Base-by-base conservation (phyloP, 1,140 invertebrate genomes). In the Heliconius congener region DNA sequence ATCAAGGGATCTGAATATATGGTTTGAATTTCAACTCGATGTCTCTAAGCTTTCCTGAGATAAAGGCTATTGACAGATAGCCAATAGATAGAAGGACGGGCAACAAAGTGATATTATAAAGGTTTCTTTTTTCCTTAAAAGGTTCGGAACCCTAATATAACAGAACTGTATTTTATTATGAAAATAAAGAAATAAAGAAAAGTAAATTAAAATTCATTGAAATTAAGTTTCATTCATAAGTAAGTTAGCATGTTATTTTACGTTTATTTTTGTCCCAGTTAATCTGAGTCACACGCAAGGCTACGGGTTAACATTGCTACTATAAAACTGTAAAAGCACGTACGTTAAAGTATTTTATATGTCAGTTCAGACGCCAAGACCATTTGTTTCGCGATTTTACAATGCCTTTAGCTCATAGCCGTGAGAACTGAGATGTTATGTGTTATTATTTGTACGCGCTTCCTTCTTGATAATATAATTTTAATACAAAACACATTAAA, bases 271-370 rank as follows among this genome's bases (percentile, higher is more conserved):
- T 66, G 60, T 66, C 60, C 60, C 60, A 5, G 60, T 66, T 66
- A 66, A 66, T 66, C 60, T 66, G 60, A 66, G 60, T 66, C 60
- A 66, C 60, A 66, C 60, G 60, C 60, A 66, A 66, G 60, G 60
- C 60, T 66, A 30, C 60, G 11, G 23, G 23, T 66, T 66, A 66
- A 66, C n/a, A 66, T 66, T 66, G 60, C 60, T 30, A 66, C 60
- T 66, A 66, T 66, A 66, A 30, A 66, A 66, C 60, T 66, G 27
- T 66, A 66, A 66, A 66, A 30, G 60, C 60, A 66, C 60, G 60
- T 66, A 66, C 60, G 23, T 66, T 30, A 16, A 27, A 66, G 60
- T 66, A 66, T 66, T 66, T 27, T 66, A 66, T 27, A 30, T 66
- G 60, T 66, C 60, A 66, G 60, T 66, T 66, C 60, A 30, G 60